A percentile compares a stretch with the other conserved stretches of the same genome.
Evolutionary conservation across 2,113 vertebrate species (phyloP).

Genomic region (Ptilonorhynchus violaceus): DNA sequence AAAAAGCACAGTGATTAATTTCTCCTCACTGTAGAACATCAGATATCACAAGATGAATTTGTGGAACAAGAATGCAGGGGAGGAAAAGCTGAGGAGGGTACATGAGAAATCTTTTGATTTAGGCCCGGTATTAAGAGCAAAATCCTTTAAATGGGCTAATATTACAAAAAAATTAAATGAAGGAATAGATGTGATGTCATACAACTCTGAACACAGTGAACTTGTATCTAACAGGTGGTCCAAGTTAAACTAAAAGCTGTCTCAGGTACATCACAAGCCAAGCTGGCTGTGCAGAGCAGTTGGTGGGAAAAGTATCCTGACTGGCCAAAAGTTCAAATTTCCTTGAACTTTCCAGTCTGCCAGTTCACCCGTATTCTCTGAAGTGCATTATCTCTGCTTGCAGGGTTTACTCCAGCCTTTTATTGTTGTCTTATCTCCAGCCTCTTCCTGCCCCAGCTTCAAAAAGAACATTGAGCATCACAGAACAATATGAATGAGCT

Average conservation of each 20-base stretch:
- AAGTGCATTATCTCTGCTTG: background rate
- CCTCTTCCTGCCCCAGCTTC: conserved; percentile 37
- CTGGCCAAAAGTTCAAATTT: background rate
- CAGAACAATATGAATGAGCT: background rate
- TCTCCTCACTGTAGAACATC: background rate
- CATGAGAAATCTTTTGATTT: background rate
- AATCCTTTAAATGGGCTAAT: background rate
- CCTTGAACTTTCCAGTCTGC: conserved; percentile 15
- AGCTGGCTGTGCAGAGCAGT: background rate
- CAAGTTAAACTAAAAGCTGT: background rate
- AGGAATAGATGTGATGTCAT: background rate
- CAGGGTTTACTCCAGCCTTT: background rate
- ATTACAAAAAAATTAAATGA: background rate
- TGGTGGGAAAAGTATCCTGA: background rate
- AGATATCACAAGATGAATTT: background rate
- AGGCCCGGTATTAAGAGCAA: background rate
- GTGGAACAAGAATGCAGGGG: background rate
- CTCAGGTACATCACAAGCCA: background rate
- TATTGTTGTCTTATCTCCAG: conserved; percentile 24
- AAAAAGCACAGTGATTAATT: background rate
- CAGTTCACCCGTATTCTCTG: background rate
- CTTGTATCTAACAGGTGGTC: background rate
- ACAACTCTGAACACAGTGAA: background rate
- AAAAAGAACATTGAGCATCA: background rate
- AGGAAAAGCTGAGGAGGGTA: background rate